A percentile compares a stretch with the other conserved stretches of the same genome.
Evolutionary conservation across 1,140 invertebrate species (phyloP).

Genomic region (Bombus confusus): DNA sequence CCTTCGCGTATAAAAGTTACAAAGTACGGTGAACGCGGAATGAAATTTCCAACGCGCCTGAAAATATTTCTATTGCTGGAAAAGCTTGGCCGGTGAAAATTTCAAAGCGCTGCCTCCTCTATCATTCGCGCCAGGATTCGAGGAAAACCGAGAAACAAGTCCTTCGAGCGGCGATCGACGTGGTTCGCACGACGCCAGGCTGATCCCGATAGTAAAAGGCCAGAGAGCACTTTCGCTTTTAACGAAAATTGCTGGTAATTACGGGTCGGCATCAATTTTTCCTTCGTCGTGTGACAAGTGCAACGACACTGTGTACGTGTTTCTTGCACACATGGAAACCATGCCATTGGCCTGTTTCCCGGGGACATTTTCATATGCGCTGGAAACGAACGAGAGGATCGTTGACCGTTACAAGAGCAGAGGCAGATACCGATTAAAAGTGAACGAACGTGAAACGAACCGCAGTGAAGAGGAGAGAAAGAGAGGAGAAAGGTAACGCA

Average conservation of each 20-base stretch:
- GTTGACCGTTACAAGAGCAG: constrained; percentile 76
- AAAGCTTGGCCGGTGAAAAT: too few species aligned
- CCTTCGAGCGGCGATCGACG: not conserved
- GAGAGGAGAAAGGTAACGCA: constrained; percentile 74
- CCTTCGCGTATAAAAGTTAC: too few species aligned
- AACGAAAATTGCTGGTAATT: constrained; percentile 27
- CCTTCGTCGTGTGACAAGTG: not conserved
- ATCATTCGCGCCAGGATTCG: too few species aligned
- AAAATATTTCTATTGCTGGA: too few species aligned
- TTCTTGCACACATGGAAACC: not conserved
- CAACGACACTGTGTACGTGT: not conserved
- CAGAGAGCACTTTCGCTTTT: constrained; percentile 20
- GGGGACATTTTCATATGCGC: constrained; percentile 65
- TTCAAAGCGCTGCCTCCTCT: too few species aligned
- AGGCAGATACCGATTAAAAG: constrained; percentile 73
- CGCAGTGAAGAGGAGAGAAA: not conserved
- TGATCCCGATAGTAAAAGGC: constrained; percentile 25
- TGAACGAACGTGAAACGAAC: constrained; percentile 36
- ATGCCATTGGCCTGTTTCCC: constrained; percentile 44
- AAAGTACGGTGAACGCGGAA: too few species aligned
- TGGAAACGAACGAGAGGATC: constrained; percentile 59
- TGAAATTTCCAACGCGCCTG: too few species aligned
- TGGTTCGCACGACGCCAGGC: too few species aligned
- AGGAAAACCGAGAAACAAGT: not conserved
- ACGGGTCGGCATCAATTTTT: not conserved